phyloP scores from a whole-genome alignment of 1,140 invertebrate genomes.

The Pseudomyrmex cubaensis region DNA sequence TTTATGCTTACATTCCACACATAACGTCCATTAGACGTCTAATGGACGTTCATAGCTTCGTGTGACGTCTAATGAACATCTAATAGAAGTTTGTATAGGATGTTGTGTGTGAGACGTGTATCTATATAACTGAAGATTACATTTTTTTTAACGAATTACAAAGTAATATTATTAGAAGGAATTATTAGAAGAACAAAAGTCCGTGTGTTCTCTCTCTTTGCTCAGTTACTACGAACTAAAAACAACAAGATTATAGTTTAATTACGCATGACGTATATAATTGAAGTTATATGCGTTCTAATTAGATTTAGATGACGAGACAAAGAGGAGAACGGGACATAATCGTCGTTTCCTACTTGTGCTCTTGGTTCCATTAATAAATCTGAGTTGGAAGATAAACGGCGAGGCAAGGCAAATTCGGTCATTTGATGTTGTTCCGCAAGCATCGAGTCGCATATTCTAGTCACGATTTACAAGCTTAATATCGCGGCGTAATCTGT shows the following conservation, averaged over 20 bases:
- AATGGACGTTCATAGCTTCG: too few relatives aligned
- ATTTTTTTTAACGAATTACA: slow-evolving; percentile 6
- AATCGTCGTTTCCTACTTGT: slow-evolving; percentile 17
- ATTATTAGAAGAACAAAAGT: not conserved
- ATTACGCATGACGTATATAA: not conserved
- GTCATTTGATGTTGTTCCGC: slow-evolving; percentile 29
- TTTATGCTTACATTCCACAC: too few relatives aligned
- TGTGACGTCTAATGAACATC: too few relatives aligned
- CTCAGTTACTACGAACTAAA: not conserved
- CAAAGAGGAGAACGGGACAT: slow-evolving; percentile 5
- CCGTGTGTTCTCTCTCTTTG: too few relatives aligned
- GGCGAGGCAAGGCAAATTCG: slow-evolving; percentile 16
- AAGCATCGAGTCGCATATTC: slow-evolving; percentile 31
- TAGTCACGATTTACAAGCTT: slow-evolving; percentile 55
- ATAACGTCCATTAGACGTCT: too few relatives aligned
- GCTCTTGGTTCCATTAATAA: slow-evolving; percentile 42
- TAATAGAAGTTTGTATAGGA: too few relatives aligned
- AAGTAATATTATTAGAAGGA: not conserved
- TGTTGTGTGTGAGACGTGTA: too few relatives aligned
- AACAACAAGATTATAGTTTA: not conserved
- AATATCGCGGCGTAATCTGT: slow-evolving; percentile 53
- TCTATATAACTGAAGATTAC: not conserved
- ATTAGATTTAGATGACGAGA: slow-evolving; percentile 35
- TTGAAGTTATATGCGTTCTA: slow-evolving; percentile 32
- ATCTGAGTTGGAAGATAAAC: slow-evolving; percentile 42